Evolutionary conservation across 1,140 invertebrate genomes (phyloP), one percentile per base, ranked within the genome.

Genomic region (Cecropterus lyciades): DNA sequence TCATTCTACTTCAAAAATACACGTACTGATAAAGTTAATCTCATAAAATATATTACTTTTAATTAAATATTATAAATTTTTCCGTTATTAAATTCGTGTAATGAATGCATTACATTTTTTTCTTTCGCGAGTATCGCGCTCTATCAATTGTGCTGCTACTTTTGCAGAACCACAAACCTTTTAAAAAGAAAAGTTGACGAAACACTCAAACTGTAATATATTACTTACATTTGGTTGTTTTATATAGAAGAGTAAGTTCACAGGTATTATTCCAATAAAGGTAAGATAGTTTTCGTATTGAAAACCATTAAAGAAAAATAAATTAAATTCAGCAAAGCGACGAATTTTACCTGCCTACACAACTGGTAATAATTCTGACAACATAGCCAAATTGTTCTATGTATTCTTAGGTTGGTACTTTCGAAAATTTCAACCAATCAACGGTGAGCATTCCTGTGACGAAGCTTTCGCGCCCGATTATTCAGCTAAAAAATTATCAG

Each of bases 311-410:
- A 84, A 86, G 81, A 90, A 89, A 91, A 92, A 89, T 90, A 89
- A 88, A 84, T 84, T 85, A 79, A 70, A 72, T 79, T 85, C 73
- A 79, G 69, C 60, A 84, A 80, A 85, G 85, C 86, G 87, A 92
- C 86, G 79, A 92, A 89, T 87, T 89, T 90, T 92, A 92, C 89
- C 82, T 89, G 85, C 84, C 82, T 80, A 84, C 77, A 88, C 87
- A 87, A 90, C 87, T 89, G 84, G 87, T 89, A 89, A 87, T 86
- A 85, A 84, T 87, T 86, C 79, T 87, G 89, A 85, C 89, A 92
- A 92, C 89, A 82, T 90, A 84, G 81, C 82, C 78, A 85, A 90
- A 90, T 84, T 77, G 75, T 76, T 73, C 75, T 72, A 69, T 55
- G 46, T 67, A 71, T 79, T 70, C 57, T 87, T 81, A 88, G 40